Percentiles rank a stretch among this genome's conserved stretches.
Conservation (phyloP, 1,140 invertebrate genomes). For the Drosophila seguyi region DNA sequence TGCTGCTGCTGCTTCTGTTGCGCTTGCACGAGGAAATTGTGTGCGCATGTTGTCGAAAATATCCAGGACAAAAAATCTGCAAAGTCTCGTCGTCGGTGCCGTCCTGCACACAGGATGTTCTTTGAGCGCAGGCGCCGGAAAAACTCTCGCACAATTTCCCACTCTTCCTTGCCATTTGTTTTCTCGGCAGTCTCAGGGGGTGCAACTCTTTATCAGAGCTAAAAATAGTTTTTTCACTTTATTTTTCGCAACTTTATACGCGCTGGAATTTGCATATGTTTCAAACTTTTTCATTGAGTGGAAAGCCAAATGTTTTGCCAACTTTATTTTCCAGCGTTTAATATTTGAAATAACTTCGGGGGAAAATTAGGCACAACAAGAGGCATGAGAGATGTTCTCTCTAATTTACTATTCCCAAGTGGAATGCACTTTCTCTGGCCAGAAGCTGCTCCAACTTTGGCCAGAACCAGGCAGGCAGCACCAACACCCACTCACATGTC, state of each 20-base stretch:
- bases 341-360: constrained; percentile 16
- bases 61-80: constrained; percentile 76
- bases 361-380: not conserved
- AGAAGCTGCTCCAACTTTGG: constrained; percentile 4
- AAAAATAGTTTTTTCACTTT: constrained; percentile 38
- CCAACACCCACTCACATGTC: constrained; percentile 34
- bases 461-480: not conserved
- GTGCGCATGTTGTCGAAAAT: constrained; percentile 77
- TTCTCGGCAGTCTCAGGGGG: not conserved
- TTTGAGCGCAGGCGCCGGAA: constrained; percentile 20
- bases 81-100: constrained; percentile 13
- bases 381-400: constrained; percentile 4
- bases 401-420: constrained; percentile 20
- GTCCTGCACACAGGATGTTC: constrained; percentile 40
- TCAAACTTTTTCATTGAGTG: constrained; percentile 32
- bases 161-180: not conserved
- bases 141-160: constrained; percentile 41
- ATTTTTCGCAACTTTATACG: constrained; percentile 29
- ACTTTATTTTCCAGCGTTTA: constrained; percentile 25
- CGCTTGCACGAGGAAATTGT: constrained; percentile 61
- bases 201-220: constrained; percentile 46
- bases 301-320: constrained; percentile 19
- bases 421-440: constrained; percentile 22
- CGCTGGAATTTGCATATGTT: constrained; percentile 36
- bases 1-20: constrained; percentile 30